These are phyloP conservation scores for Sphaerophoria taeniata DNA, from an alignment of 2,888 invertebrate species.

Conservation along the genomic window DNA sequence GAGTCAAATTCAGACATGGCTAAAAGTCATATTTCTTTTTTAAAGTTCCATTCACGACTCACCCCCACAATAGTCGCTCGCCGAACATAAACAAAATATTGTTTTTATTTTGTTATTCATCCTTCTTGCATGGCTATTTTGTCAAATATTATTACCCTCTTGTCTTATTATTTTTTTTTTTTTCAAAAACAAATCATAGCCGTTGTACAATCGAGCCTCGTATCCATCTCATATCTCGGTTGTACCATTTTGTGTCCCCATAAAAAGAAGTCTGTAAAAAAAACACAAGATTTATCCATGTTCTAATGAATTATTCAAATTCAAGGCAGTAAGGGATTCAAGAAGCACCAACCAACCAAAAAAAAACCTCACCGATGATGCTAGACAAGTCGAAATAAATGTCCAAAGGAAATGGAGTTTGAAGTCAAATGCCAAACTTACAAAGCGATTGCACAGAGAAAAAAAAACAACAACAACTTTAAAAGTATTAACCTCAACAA, in stretches of 20 bases:
- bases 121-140: constrained; percentile 44
- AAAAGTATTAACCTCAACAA: constrained; percentile 48
- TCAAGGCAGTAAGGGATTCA: constrained; percentile 50
- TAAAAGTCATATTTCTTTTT: constrained; percentile 53
- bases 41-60: constrained; percentile 16
- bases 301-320: constrained; percentile 70
- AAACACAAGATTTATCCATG: constrained; percentile 43
- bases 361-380: neutral
- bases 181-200: neutral
- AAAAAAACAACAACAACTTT: constrained; percentile 1
- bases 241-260: constrained; percentile 44
- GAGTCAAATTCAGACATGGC: neutral
- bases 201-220: neutral
- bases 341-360: neutral
- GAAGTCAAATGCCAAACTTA: constrained; percentile 43
- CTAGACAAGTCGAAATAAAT: constrained; percentile 25
- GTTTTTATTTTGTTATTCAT: constrained; percentile 24
- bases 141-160: constrained; percentile 48
- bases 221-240: constrained; percentile 15
- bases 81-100: too few species aligned
- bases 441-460: constrained; percentile 42
- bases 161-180: neutral
- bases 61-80: neutral
- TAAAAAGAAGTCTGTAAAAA: constrained; percentile 11
- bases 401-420: constrained; percentile 51